Conservation (phyloP, 2,113 vertebrate species). For the Opisthocomus hoazin region DNA sequence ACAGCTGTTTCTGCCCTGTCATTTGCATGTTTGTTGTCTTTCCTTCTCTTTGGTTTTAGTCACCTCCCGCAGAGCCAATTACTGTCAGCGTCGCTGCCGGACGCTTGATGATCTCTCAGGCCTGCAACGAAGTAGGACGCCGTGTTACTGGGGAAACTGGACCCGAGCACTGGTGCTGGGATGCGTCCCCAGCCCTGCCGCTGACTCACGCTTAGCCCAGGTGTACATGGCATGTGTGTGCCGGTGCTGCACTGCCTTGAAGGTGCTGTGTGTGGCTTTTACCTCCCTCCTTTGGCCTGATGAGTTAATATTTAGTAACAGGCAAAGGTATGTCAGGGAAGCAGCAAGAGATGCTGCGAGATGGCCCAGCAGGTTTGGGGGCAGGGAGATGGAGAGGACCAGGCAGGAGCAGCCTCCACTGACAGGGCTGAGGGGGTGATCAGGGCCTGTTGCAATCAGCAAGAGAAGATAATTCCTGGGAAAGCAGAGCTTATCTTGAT, state of each 20-base stretch:
- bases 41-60: not conserved
- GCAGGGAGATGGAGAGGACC: not conserved
- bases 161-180: not conserved
- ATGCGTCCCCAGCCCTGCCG: not conserved
- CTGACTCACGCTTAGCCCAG: not conserved
- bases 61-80: not conserved
- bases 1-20: not conserved
- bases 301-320: not conserved
- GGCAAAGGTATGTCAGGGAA: not conserved
- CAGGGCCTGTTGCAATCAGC: not conserved
- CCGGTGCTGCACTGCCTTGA: not conserved
- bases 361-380: not conserved
- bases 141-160: not conserved
- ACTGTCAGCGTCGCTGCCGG: not conserved
- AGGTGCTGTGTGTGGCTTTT: not conserved
- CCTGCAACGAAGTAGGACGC: not conserved
- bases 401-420: not conserved
- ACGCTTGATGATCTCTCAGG: not conserved
- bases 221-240: accelerated
- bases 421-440: not conserved
- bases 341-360: not conserved
- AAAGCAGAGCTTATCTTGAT: not conserved
- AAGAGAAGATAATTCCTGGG: not conserved
- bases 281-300: not conserved
- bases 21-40: accelerated